Base-by-base conservation (phyloP, 1,140 invertebrate species). In the Ruditapes philippinarum region DNA sequence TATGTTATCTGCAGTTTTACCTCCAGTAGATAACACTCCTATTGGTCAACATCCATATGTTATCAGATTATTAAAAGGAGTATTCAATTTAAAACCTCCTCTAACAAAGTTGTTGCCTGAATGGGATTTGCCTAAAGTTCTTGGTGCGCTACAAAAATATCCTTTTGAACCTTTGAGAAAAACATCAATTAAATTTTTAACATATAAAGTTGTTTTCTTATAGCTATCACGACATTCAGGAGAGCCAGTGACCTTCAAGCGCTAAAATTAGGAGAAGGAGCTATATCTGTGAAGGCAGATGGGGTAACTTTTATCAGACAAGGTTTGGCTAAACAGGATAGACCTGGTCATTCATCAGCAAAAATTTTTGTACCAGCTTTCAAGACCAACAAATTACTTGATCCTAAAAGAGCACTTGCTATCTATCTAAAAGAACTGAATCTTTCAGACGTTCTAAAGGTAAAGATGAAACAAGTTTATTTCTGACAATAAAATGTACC, bases 111-210 rank as follows among this genome's bases (percentile, higher is more conserved):
- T 85, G 17, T 25, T 91, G 31, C 84, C 91, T 17, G 89, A 91
- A 49, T 90, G 89, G 78, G 84, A 87, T 84, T 82, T 92, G 73
- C 65, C 45, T 60, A 60, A 33, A 68, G 86, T 40, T 78, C 87
- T 17, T 45, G 25, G 17, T n/a, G 65, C 45, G 38, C 40, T 82
- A 19, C 31, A 80, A 57, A 82, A 87, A 19, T 38, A 70, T 0
- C 87, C 88, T 25, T 91, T 90, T 89, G 87, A 91, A 81, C 81
- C 57, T 49, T 60, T 91, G 62, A 40, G 28, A 51, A 51, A 62
- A 28, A 68, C 65, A 74, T 19, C 3, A 7, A 33, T 88, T 7
- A 88, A 88, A 82, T 57, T 40, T 83, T n/a, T 62, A 17, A 84
- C 81, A 76, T 84, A 33, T 25, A 90, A 88, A 62, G 62, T 40